A percentile compares a stretch with the other conserved stretches of the same genome.
These are phyloP conservation scores for Mionectes olivaceus DNA, from an alignment of 2,797 vertebrate genomes.

Conservation along the genomic window DNA sequence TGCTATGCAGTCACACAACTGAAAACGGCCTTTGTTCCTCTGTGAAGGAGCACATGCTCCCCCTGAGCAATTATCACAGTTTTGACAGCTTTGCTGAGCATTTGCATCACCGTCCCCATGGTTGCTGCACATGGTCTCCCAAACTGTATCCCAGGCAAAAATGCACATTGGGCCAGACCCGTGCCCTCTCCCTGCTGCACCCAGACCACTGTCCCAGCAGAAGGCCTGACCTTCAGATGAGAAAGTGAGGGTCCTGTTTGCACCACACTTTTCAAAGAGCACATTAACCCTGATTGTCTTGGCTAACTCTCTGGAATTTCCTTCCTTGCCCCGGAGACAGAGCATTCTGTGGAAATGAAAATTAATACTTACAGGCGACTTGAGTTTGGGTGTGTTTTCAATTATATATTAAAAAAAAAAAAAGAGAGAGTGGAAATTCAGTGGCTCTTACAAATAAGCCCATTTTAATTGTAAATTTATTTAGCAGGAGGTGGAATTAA, in stretches of 20 bases:
- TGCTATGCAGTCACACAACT: neutral
- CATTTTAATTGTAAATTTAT: conserved; percentile 65
- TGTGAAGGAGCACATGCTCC: neutral
- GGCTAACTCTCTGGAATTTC: conserved; percentile 75
- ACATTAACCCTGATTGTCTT: conserved; percentile 75
- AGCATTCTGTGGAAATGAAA: conserved; percentile 71
- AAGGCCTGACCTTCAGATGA: conserved; percentile 27
- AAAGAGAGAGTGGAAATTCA: conserved; percentile 38
- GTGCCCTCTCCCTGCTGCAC: neutral
- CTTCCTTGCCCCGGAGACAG: conserved; percentile 71
- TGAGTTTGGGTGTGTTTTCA: conserved; percentile 70
- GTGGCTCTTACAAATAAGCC: conserved; percentile 59
- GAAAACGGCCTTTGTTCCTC: neutral
- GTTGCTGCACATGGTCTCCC: neutral
- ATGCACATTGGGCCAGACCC: fast-evolving
- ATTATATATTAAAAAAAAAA: conserved; percentile 36
- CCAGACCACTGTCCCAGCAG: neutral
- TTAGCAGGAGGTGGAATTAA: conserved; percentile 61
- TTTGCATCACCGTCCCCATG: neutral
- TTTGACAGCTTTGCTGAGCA: neutral
- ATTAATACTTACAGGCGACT: conserved; percentile 69
- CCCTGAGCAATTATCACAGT: neutral
- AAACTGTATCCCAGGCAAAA: neutral
- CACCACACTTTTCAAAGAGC: conserved; percentile 59
- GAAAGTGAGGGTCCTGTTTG: conserved; percentile 28